Conservation (phyloP, 2,797 vertebrate genomes). For the Carapus acus region DNA sequence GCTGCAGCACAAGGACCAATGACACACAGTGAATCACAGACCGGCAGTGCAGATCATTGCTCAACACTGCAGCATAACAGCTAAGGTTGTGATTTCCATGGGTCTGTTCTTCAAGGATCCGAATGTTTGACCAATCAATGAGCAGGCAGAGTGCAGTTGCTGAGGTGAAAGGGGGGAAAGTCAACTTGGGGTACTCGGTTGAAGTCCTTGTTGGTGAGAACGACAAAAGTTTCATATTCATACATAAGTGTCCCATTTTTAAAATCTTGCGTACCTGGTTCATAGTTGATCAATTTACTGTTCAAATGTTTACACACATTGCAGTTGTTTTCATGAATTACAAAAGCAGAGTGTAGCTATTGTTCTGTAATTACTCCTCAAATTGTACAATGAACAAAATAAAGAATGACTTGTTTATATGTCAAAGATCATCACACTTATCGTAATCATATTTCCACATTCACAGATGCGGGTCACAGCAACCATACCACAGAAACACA, state of each 20-base stretch:
- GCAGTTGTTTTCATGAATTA: no score
- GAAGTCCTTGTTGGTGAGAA: slow-evolving; percentile 59
- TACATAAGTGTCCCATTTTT: not conserved
- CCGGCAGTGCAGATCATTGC: slow-evolving; percentile 16
- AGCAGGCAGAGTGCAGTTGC: slow-evolving; percentile 33
- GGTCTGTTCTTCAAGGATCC: slow-evolving; percentile 27
- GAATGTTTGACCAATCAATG: slow-evolving; percentile 52
- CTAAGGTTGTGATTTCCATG: slow-evolving; percentile 41
- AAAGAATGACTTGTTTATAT: no score
- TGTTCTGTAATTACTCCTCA: no score
- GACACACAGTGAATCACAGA: slow-evolving; percentile 27
- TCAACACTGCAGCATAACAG: slow-evolving; percentile 6
- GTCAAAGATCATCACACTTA: no score
- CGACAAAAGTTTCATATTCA: not conserved
- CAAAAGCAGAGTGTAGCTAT: no score
- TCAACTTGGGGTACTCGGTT: slow-evolving; percentile 59
- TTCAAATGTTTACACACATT: not conserved
- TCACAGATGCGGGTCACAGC: slow-evolving; percentile 53
- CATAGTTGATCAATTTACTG: no score
- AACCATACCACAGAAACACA: slow-evolving; percentile 38
- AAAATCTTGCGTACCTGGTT: no score
- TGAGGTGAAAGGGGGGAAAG: slow-evolving; percentile 45
- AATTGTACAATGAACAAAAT: no score
- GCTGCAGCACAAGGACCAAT: slow-evolving; percentile 24
- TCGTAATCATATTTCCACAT: slow-evolving; percentile 21